Conservation (phyloP, 1,140 invertebrate species). For the Macrostomum lignano region DNA sequence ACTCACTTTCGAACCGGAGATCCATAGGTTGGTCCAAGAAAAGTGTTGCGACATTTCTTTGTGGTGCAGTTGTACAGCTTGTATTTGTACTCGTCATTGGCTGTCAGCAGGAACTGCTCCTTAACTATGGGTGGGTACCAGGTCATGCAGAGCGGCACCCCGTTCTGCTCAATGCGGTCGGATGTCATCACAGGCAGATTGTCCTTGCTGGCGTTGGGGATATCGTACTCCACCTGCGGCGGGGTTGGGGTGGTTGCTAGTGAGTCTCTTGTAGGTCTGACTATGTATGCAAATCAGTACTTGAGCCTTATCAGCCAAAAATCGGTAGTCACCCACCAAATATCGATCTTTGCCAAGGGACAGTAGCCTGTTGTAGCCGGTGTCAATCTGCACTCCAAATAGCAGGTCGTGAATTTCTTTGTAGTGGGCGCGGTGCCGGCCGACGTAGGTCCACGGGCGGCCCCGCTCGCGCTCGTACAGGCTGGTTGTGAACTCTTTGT, state of each 20-base stretch:
- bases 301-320: too few species aligned
- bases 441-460: constrained; percentile 8
- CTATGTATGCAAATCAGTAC: too few species aligned
- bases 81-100: constrained; percentile 35
- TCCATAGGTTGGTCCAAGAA: constrained; percentile 37
- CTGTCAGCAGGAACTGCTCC: constrained; percentile 24
- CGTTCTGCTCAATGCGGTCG: constrained; percentile 35
- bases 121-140: constrained; percentile 25
- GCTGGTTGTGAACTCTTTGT: constrained; percentile 19
- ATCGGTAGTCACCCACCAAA: constrained; percentile 21
- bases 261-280: too few species aligned
- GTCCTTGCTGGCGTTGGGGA: constrained; percentile 30
- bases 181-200: constrained; percentile 22
- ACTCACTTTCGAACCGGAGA: constrained; percentile 33
- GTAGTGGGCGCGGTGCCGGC: constrained; percentile 17
- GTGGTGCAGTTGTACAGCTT: constrained; percentile 36
- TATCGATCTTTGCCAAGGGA: constrained; percentile 21
- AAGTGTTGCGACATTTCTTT: constrained; percentile 34
- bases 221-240: constrained; percentile 41
- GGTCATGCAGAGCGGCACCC: constrained; percentile 32
- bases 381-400: constrained; percentile 22
- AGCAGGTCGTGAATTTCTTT: constrained; percentile 22
- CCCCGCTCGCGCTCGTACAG: constrained; percentile 12
- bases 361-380: constrained; percentile 15
- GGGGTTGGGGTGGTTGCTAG: too few species aligned